phyloP scores from a whole-genome alignment of 2,113 vertebrate species.

The Neolamprologus cancellatus region DNA sequence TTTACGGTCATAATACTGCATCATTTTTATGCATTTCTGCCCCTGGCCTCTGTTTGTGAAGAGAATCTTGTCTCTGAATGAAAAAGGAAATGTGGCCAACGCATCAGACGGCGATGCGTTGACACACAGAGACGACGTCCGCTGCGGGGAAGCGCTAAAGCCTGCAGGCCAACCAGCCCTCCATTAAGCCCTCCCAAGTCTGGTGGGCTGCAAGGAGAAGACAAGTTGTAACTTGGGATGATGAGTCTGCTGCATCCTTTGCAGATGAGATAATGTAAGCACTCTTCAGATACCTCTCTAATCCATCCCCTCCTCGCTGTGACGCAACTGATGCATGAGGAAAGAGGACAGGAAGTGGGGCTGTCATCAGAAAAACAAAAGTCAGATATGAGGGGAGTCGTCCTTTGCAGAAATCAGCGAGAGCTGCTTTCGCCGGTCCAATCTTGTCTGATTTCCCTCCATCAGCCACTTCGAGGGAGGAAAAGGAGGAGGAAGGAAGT shows the following conservation, averaged over 20 bases:
- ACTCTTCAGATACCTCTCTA: slow-evolving; percentile 19
- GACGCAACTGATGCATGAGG: not conserved
- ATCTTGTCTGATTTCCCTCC: not conserved
- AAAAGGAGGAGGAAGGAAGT: not conserved
- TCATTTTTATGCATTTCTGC: not conserved
- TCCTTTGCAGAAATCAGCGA: not conserved
- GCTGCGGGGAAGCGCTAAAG: not conserved
- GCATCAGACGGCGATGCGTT: not conserved
- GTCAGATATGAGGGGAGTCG: not conserved
- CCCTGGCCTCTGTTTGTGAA: not conserved
- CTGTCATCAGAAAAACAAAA: not conserved
- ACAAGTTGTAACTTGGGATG: slow-evolving; percentile 42
- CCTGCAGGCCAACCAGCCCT: slow-evolving; percentile 36
- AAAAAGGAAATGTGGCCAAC: not conserved
- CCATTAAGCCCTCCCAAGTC: slow-evolving; percentile 15
- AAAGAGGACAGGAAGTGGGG: not conserved
- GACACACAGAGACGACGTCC: not conserved
- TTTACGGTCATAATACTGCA: not conserved
- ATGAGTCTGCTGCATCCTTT: slow-evolving; percentile 40
- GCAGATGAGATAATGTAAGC: slow-evolving; percentile 45
- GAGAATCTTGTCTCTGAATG: not conserved
- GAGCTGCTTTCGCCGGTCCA: not conserved
- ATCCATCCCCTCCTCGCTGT: not conserved
- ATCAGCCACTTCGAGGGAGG: not conserved
- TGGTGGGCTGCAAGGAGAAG: not conserved